Percentiles rank a stretch among this genome's conserved stretches.
phyloP scores from a whole-genome alignment of 2,797 vertebrate species.

The Pelochelys cantorii region DNA sequence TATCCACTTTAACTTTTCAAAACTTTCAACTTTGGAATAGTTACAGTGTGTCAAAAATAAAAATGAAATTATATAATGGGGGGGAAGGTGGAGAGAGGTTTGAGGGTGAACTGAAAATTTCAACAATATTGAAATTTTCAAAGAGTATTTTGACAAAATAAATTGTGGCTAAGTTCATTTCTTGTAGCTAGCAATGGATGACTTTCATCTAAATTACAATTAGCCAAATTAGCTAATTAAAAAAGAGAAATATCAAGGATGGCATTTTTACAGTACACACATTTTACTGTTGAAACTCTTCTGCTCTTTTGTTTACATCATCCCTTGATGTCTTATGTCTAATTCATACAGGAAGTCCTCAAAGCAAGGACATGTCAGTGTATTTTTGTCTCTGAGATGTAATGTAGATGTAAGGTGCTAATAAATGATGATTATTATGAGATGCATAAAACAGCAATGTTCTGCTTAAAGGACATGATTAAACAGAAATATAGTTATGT shows the following conservation, averaged over 20 bases:
- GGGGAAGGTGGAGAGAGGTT: no score
- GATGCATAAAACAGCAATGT: neutral
- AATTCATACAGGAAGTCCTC: neutral
- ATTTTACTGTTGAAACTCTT: neutral
- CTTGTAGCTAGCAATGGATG: neutral
- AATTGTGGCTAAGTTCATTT: neutral
- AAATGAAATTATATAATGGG: neutral
- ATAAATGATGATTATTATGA: neutral
- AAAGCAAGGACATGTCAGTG: neutral
- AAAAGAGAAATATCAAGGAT: neutral
- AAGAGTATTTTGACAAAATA: neutral
- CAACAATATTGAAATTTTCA: neutral
- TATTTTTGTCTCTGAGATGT: neutral
- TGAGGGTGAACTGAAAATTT: neutral
- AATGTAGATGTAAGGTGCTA: neutral
- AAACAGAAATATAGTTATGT: neutral
- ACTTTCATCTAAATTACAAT: neutral
- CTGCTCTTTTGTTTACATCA: neutral
- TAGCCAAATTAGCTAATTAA: neutral
- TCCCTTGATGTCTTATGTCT: neutral
- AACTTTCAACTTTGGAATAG: neutral
- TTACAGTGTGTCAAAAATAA: neutral
- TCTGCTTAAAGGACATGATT: neutral
- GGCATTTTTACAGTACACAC: neutral
- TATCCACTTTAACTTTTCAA: neutral